Percentiles rank a stretch among this genome's conserved stretches.
Evolutionary conservation across 2,888 invertebrate genomes (phyloP).

Genomic region (Escarpia spicata): DNA sequence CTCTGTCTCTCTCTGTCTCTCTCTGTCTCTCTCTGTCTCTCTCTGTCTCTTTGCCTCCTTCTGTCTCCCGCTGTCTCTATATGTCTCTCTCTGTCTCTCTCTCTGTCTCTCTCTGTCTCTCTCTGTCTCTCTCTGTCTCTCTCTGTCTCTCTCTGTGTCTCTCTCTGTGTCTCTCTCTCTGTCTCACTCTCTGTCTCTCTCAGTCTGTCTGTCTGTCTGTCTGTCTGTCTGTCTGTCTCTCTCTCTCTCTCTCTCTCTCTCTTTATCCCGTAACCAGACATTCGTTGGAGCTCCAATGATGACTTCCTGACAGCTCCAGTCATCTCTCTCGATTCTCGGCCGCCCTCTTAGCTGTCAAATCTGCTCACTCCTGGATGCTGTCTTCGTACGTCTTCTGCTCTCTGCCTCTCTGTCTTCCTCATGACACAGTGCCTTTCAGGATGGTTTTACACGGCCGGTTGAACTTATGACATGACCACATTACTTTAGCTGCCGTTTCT

Average conservation of each 20-base stretch:
- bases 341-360: background rate
- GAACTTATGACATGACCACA: too few relatives aligned
- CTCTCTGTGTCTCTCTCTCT: background rate
- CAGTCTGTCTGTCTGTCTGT: background rate
- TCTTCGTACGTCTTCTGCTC: too few relatives aligned
- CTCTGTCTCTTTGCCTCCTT: background rate
- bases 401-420: too few relatives aligned
- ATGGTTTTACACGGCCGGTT: too few relatives aligned
- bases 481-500: too few relatives aligned
- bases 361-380: background rate
- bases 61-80: background rate
- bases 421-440: too few relatives aligned
- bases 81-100: background rate
- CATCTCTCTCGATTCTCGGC: too few relatives aligned
- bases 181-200: background rate
- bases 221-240: background rate
- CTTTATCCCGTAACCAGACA: background rate
- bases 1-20: background rate
- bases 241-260: background rate
- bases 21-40: background rate
- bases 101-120: background rate
- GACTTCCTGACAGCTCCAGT: too few relatives aligned
- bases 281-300: too few relatives aligned
- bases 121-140: background rate
- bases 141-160: background rate